phyloP scores from a whole-genome alignment of 2,113 vertebrate genomes.

The Brachypodius melanocephalos region DNA sequence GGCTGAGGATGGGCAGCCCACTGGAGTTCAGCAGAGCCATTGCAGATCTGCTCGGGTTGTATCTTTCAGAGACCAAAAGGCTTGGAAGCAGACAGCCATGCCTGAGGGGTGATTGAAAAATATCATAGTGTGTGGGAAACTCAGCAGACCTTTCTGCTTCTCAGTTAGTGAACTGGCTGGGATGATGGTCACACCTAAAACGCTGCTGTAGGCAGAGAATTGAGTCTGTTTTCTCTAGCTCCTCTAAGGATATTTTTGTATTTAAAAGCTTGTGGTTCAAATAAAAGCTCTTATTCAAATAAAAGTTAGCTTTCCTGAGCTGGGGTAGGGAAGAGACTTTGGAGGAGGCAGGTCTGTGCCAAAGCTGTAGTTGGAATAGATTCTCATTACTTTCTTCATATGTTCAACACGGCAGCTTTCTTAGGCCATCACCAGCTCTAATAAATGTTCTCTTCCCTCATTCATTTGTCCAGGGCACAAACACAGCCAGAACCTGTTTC shows the following conservation, averaged over 20 bases:
- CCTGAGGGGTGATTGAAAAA: not conserved
- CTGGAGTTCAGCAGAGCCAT: not conserved
- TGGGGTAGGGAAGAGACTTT: not conserved
- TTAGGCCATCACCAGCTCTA: not conserved
- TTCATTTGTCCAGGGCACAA: not conserved
- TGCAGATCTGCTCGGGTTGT: not conserved
- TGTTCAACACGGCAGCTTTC: not conserved
- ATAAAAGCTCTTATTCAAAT: not conserved
- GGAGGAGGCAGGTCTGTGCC: not conserved
- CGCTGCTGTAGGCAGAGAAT: not conserved
- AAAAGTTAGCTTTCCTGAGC: not conserved
- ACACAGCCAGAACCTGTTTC: not conserved
- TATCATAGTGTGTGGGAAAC: not conserved
- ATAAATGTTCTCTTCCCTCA: not conserved
- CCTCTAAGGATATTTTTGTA: not conserved
- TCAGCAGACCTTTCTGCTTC: not conserved
- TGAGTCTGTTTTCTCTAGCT: not conserved
- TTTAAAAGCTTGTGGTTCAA: not conserved
- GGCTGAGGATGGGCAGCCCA: not conserved
- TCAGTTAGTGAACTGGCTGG: not conserved
- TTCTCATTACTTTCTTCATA: fast-evolving
- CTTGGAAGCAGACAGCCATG: not conserved
- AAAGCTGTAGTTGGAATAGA: not conserved
- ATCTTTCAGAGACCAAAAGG: not conserved
- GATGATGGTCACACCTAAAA: not conserved